Conservation (phyloP, 2,888 invertebrate species). For the Ptilodon capucinus region DNA sequence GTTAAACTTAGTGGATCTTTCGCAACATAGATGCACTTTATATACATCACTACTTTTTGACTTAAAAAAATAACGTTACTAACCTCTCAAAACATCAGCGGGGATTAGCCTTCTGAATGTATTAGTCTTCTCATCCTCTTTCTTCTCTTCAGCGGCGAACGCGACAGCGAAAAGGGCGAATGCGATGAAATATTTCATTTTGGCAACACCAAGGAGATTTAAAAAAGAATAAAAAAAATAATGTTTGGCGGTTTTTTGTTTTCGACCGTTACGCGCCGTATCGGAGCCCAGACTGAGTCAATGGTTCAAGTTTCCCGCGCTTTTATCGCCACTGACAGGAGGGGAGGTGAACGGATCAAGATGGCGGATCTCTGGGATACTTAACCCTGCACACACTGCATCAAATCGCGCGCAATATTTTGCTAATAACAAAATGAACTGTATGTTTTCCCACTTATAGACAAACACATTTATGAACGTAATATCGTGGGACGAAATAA, state of each 20-base stretch:
- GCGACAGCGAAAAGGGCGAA: slow-evolving; percentile 78
- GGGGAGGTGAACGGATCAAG: slow-evolving; percentile 63
- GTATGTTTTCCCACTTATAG: no score
- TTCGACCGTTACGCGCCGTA: slow-evolving; percentile 54
- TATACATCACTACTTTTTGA: neutral
- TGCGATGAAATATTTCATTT: slow-evolving; percentile 82
- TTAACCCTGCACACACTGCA: no score
- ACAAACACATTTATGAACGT: no score
- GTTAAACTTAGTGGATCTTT: no score
- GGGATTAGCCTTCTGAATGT: slow-evolving; percentile 92
- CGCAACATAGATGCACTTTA: neutral
- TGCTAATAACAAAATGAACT: no score
- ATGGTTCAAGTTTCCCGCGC: slow-evolving; percentile 51
- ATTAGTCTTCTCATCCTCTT: slow-evolving; percentile 84
- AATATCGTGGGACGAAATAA: no score
- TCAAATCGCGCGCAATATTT: no score
- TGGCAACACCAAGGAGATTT: slow-evolving; percentile 48
- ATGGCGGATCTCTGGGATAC: slow-evolving; percentile 28
- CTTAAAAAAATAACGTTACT: slow-evolving; percentile 46
- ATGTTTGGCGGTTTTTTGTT: slow-evolving; percentile 53
- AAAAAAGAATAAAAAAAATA: slow-evolving; percentile 44
- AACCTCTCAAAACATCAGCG: slow-evolving; percentile 95
- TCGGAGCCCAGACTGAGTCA: slow-evolving; percentile 70
- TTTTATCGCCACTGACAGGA: slow-evolving; percentile 60
- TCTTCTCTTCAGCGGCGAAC: slow-evolving; percentile 81